phyloP scores from a whole-genome alignment of 2,113 vertebrate species.

The Macroglossus sobrinus region DNA sequence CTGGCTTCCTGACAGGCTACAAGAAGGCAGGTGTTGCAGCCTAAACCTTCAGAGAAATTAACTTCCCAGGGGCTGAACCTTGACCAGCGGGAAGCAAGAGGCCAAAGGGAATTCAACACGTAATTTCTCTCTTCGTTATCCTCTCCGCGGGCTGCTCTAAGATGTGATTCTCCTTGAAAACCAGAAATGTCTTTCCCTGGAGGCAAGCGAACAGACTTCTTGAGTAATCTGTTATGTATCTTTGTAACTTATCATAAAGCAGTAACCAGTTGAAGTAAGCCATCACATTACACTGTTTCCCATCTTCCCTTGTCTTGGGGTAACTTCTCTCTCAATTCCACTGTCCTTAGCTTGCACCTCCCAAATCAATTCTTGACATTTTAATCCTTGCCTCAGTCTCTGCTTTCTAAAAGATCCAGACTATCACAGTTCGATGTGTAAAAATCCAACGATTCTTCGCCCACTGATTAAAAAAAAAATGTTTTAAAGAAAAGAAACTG shows the following conservation, averaged over 20 bases:
- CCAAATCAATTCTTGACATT: neutral
- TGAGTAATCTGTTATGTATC: rapidly evolving
- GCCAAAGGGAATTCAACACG: neutral
- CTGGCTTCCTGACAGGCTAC: neutral
- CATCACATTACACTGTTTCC: neutral
- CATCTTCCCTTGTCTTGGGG: neutral
- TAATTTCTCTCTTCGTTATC: neutral
- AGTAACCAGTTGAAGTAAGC: neutral
- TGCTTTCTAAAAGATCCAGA: neutral
- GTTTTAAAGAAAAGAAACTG: neutral
- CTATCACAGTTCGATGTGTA: neutral
- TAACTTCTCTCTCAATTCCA: neutral
- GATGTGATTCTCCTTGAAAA: neutral
- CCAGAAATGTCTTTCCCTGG: neutral
- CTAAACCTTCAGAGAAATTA: neutral
- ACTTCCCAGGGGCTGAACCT: neutral
- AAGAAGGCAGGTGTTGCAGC: neutral
- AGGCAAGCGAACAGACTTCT: neutral
- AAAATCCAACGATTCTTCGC: neutral
- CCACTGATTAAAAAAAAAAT: neutral
- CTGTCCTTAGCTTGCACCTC: neutral
- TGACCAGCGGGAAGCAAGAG: neutral
- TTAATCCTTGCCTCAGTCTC: neutral
- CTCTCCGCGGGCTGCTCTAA: neutral
- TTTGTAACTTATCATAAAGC: neutral